A percentile compares a stretch with the other conserved stretches of the same genome.
Evolutionary conservation across 1,140 invertebrate species (phyloP).

Genomic region (Lineus longissimus): DNA sequence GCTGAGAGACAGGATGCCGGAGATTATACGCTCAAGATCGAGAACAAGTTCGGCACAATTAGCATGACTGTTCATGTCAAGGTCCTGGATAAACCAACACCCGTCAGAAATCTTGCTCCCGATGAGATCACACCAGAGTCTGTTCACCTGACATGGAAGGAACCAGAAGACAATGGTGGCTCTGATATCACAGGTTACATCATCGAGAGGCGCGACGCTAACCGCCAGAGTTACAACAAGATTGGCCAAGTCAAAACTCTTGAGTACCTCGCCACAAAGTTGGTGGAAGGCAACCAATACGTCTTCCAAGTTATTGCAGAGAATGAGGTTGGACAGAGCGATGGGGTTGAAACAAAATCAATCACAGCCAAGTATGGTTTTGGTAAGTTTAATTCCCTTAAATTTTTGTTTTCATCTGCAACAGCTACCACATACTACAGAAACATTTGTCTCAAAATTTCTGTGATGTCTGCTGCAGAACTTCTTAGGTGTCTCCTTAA

Average conservation of each 20-base stretch:
- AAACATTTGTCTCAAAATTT: constrained; percentile 45
- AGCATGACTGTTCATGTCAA: constrained; percentile 62
- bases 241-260: constrained; percentile 32
- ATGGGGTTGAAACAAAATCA: constrained; percentile 70
- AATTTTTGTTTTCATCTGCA: not conserved
- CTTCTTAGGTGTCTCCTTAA: too few relatives aligned
- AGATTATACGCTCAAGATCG: constrained; percentile 43
- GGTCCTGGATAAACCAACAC: constrained; percentile 79
- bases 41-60: constrained; percentile 64
- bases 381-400: constrained; percentile 14
- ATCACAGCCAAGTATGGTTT: constrained; percentile 57
- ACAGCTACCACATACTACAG: constrained; percentile 73
- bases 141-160: constrained; percentile 86
- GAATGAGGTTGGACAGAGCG: constrained; percentile 91
- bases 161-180: constrained; percentile 75
- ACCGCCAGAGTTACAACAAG: constrained; percentile 88
- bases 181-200: constrained; percentile 73
- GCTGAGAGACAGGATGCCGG: constrained; percentile 45
- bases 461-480: too few relatives aligned
- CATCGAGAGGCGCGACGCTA: constrained; percentile 92
- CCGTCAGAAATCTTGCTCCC: constrained; percentile 80
- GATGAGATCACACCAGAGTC: constrained; percentile 90
- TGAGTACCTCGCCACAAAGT: constrained; percentile 21
- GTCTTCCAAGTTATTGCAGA: constrained; percentile 96
- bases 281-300: constrained; percentile 76